Conservation (phyloP, 1,140 invertebrate species). For the Trachymyrmex septentrionalis region DNA sequence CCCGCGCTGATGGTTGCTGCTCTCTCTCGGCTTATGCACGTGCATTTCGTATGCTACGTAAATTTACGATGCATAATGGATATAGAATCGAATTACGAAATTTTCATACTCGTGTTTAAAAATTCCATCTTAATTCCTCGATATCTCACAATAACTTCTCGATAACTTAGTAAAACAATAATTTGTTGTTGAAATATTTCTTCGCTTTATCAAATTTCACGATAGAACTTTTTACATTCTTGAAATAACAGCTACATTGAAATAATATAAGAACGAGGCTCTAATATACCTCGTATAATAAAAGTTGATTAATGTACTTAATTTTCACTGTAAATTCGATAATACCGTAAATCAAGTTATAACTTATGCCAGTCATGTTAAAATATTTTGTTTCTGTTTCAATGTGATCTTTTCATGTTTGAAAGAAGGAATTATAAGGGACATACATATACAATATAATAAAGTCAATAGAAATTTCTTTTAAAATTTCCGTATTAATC, state of each 20-base stretch:
- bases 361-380: neutral
- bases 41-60: slow-evolving; percentile 45
- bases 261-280: neutral
- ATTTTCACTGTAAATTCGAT: neutral
- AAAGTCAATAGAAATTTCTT: neutral
- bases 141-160: neutral
- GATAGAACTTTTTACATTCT: neutral
- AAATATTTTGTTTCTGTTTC: neutral
- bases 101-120: slow-evolving; percentile 17
- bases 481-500: neutral
- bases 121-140: slow-evolving; percentile 9
- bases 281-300: neutral
- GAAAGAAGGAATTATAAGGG: neutral
- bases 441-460: neutral
- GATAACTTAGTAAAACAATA: neutral
- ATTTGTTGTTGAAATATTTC: neutral
- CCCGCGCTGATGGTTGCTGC: slow-evolving; percentile 65
- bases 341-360: neutral
- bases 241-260: neutral
- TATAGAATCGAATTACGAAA: slow-evolving; percentile 3
- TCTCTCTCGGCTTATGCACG: slow-evolving; percentile 50
- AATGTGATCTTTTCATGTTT: neutral
- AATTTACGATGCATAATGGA: slow-evolving; percentile 46
- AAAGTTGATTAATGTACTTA: neutral
- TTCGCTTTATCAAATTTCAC: neutral